Evolutionary conservation across 1,140 invertebrate genomes (phyloP).

Genomic region (Magallana ariakensis): DNA sequence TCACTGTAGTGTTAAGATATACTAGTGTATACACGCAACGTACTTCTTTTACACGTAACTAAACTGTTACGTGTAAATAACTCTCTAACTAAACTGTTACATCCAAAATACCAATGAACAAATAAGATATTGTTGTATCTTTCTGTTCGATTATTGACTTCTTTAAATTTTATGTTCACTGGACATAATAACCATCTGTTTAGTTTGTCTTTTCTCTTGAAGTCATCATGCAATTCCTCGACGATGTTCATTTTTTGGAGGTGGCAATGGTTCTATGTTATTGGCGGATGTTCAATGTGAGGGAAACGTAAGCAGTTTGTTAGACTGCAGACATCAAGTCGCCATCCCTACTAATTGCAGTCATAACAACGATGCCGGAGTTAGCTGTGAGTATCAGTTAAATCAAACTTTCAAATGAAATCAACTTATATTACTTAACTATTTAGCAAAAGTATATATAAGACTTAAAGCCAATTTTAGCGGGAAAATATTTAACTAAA

Average conservation of each 20-base stretch:
- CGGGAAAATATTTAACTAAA: not conserved
- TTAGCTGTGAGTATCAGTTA: not conserved
- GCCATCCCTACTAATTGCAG: not conserved
- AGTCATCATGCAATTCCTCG: not conserved
- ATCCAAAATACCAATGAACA: too few species aligned
- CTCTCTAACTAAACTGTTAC: not conserved
- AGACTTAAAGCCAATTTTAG: not conserved
- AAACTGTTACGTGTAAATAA: too few species aligned
- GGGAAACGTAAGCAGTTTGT: slow-evolving; percentile 85
- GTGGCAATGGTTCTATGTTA: slow-evolving; percentile 80
- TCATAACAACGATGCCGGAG: slow-evolving; percentile 40
- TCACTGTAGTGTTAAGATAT: not conserved
- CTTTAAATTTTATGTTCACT: too few species aligned
- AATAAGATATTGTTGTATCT: too few species aligned
- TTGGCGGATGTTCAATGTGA: slow-evolving; percentile 87
- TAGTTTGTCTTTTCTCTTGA: not conserved
- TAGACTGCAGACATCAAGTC: slow-evolving; percentile 81
- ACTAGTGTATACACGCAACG: not conserved
- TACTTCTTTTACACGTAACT: not conserved
- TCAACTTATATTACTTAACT: not conserved
- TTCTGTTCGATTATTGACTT: too few species aligned
- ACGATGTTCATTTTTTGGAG: slow-evolving; percentile 75
- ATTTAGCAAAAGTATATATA: not conserved
- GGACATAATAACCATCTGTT: not conserved
- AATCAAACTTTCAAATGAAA: too few species aligned